Conservation (phyloP, 2,113 vertebrate genomes). For the Myanophis thanlyinensis region DNA sequence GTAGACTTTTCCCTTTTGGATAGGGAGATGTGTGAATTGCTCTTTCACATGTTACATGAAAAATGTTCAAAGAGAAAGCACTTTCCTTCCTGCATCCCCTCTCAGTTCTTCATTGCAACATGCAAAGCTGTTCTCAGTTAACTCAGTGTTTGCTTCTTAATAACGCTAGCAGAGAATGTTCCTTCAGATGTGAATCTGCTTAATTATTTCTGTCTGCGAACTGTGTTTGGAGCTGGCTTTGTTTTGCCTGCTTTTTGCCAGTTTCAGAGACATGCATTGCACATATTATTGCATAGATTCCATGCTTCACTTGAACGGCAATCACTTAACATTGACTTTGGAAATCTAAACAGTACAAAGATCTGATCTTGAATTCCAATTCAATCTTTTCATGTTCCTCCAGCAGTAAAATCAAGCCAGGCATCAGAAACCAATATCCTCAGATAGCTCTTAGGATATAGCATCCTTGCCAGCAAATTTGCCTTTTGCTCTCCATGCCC, state of each 20-base stretch:
- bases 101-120: not conserved
- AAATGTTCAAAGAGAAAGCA: not conserved
- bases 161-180: not conserved
- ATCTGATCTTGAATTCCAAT: not conserved
- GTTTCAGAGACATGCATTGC: conserved; percentile 5
- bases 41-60: not conserved
- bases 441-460: not conserved
- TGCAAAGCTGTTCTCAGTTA: not conserved
- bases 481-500: not conserved
- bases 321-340: not conserved
- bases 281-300: conserved; percentile 1
- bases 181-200: not conserved
- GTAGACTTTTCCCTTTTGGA: no score
- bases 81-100: not conserved
- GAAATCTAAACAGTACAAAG: not conserved
- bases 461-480: not conserved
- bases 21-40: not conserved
- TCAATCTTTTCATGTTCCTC: not conserved
- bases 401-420: not conserved
- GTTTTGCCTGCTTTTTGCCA: not conserved
- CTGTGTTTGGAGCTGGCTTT: not conserved
- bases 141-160: not conserved
- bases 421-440: not conserved
- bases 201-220: conserved; percentile 17
- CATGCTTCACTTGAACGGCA: not conserved